These are phyloP conservation scores for Lethrus apterus DNA, from an alignment of 1,140 invertebrate genomes.

Conservation along the genomic window DNA sequence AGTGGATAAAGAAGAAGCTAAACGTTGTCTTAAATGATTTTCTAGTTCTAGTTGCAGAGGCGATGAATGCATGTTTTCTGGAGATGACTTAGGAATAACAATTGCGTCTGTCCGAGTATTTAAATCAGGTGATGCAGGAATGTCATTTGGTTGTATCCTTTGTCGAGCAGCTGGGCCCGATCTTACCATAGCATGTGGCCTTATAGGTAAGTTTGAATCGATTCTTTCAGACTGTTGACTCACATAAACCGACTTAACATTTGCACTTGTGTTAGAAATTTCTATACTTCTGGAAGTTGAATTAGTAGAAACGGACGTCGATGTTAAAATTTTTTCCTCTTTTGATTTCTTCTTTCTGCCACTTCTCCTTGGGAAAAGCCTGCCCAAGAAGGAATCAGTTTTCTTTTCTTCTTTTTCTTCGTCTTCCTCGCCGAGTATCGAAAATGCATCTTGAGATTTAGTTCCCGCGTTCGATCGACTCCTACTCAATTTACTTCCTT, in stretches of 20 bases:
- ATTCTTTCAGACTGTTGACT: slow-evolving; percentile 1
- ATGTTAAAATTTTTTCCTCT: slow-evolving; percentile 19
- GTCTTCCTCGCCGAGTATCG: slow-evolving; percentile 34
- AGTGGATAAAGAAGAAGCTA: slow-evolving; percentile 14
- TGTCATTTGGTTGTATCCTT: slow-evolving; percentile 48
- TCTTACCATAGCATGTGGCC: slow-evolving; percentile 27
- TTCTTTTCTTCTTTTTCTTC: slow-evolving; percentile 46
- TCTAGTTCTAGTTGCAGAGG: slow-evolving; percentile 34
- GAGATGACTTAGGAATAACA: slow-evolving; percentile 16
- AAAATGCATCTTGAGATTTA: slow-evolving; percentile 36
- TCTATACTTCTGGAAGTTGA: background rate
- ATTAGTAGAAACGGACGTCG: slow-evolving; percentile 1
- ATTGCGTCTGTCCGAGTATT: slow-evolving; percentile 3
- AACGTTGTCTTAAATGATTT: slow-evolving; percentile 30
- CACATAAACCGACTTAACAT: background rate
- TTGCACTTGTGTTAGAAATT: background rate
- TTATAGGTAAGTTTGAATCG: no score
- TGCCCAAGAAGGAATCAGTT: slow-evolving; percentile 57
- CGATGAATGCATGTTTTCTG: slow-evolving; percentile 22
- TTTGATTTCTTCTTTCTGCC: slow-evolving; percentile 51
- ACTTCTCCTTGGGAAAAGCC: slow-evolving; percentile 55
- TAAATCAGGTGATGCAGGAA: slow-evolving; percentile 39
- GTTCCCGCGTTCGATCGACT: slow-evolving; percentile 40
- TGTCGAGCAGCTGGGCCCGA: slow-evolving; percentile 45
- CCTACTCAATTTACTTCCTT: slow-evolving; percentile 45